A percentile compares a stretch with the other conserved stretches of the same genome.
Conservation (phyloP, 2,113 vertebrate genomes). For the Cichladusa arquata region DNA sequence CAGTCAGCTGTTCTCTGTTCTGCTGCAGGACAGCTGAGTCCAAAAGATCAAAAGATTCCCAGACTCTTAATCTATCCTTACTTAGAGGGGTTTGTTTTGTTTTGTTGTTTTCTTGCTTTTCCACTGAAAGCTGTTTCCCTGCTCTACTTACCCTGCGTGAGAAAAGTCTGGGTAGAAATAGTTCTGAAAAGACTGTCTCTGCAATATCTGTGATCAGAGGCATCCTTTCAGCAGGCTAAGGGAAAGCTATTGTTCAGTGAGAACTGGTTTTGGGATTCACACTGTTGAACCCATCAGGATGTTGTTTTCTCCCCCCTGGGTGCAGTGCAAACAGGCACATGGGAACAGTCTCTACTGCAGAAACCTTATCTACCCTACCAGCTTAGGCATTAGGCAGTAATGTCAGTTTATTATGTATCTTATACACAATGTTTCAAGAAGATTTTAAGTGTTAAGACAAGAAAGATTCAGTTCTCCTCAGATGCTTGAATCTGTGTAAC, state of each 20-base stretch:
- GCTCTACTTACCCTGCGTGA: constrained; percentile 39
- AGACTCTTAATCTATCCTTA: constrained; percentile 35
- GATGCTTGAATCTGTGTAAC: background rate
- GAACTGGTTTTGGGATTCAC: background rate
- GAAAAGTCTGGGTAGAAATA: constrained; percentile 35
- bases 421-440: background rate
- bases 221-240: background rate
- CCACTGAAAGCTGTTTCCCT: constrained; percentile 30
- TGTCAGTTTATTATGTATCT: too few species aligned
- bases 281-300: accelerated
- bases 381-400: background rate
- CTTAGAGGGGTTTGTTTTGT: constrained; percentile 23
- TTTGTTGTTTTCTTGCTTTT: constrained; percentile 46
- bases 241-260: background rate
- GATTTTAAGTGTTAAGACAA: background rate
- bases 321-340: background rate
- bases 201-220: background rate
- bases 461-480: background rate
- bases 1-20: constrained; percentile 25
- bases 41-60: constrained; percentile 45
- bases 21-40: background rate
- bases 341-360: background rate
- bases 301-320: background rate
- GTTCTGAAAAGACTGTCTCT: background rate
- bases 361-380: background rate